A percentile compares a stretch with the other conserved stretches of the same genome.
phyloP scores from a whole-genome alignment of 2,888 invertebrate species.

The Tetanocera ferruginea region DNA sequence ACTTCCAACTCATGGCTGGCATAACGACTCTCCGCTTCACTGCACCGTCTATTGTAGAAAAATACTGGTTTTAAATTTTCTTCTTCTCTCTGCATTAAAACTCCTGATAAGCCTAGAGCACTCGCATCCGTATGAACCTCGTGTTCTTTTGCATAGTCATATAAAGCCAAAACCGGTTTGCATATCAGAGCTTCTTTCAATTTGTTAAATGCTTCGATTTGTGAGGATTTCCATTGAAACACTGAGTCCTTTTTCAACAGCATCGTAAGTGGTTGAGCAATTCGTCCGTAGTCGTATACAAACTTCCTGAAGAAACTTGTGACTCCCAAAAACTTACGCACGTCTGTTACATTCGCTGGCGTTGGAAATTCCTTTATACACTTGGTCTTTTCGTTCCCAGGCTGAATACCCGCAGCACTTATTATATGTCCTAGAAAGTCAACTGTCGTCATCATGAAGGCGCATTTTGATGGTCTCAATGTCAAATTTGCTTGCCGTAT shows the following conservation, averaged over 20 bases:
- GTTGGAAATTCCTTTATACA: slow-evolving; percentile 40
- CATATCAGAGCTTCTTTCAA: slow-evolving; percentile 22
- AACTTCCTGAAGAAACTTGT: slow-evolving; percentile 45
- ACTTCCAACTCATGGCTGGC: slow-evolving; percentile 63
- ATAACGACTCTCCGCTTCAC: slow-evolving; percentile 47
- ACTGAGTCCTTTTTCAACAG: slow-evolving; percentile 38
- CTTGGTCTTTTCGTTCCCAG: slow-evolving; percentile 42
- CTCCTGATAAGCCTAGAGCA: slow-evolving; percentile 18
- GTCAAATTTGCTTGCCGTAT: slow-evolving; percentile 32
- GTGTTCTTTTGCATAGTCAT: slow-evolving; percentile 21
- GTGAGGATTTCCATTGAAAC: slow-evolving; percentile 39
- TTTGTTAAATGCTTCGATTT: slow-evolving; percentile 41
- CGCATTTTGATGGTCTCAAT: slow-evolving; percentile 35
- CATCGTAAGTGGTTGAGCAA: slow-evolving; percentile 40
- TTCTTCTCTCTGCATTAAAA: slow-evolving; percentile 30
- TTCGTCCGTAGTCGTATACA: slow-evolving; percentile 29
- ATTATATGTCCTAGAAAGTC: slow-evolving; percentile 42
- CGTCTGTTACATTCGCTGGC: slow-evolving; percentile 38
- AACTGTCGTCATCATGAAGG: slow-evolving; percentile 31
- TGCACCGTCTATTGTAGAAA: slow-evolving; percentile 7
- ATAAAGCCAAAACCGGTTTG: slow-evolving; percentile 31
- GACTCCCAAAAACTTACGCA: slow-evolving; percentile 44
- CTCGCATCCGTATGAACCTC: slow-evolving; percentile 31
- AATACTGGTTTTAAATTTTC: background rate
- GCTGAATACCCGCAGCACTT: slow-evolving; percentile 34